phyloP scores from a whole-genome alignment of 2,797 vertebrate species.

The Chromobotia macracanthus region DNA sequence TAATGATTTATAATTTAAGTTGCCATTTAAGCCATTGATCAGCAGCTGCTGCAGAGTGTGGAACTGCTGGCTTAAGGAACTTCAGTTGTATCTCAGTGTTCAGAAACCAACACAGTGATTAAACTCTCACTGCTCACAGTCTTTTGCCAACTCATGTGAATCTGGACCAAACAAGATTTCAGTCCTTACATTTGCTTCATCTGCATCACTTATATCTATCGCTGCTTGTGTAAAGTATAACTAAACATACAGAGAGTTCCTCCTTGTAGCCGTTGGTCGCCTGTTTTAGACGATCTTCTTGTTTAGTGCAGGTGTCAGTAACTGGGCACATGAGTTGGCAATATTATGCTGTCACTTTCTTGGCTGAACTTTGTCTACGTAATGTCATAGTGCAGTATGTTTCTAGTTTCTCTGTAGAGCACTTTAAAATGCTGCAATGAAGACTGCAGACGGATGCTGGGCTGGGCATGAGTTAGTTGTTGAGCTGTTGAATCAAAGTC shows the following conservation, averaged over 20 bases:
- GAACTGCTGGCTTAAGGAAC: constrained; percentile 50
- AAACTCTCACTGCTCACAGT: constrained; percentile 41
- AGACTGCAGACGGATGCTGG: constrained; percentile 44
- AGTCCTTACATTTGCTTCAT: neutral
- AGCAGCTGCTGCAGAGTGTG: constrained; percentile 15
- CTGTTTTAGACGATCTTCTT: neutral
- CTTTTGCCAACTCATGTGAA: constrained; percentile 57
- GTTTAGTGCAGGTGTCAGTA: constrained; percentile 18
- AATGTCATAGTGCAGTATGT: constrained; percentile 41
- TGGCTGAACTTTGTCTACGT: constrained; percentile 41
- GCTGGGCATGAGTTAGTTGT: constrained; percentile 50
- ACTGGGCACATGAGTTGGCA: constrained; percentile 51
- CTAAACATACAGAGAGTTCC: neutral
- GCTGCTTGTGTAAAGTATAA: neutral
- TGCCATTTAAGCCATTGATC: neutral
- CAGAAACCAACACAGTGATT: constrained; percentile 34
- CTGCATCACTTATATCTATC: neutral
- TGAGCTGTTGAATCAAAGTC: constrained; percentile 49
- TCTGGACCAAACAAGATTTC: constrained; percentile 11
- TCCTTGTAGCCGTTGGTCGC: neutral
- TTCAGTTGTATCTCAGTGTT: constrained; percentile 35
- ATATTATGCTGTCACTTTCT: constrained; percentile 37
- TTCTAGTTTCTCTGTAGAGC: constrained; percentile 36
- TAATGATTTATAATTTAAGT: too few species aligned
- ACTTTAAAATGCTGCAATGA: constrained; percentile 24